These are phyloP conservation scores for Thunnus albacares DNA, from an alignment of 2,797 vertebrate species.

Conservation along the genomic window DNA sequence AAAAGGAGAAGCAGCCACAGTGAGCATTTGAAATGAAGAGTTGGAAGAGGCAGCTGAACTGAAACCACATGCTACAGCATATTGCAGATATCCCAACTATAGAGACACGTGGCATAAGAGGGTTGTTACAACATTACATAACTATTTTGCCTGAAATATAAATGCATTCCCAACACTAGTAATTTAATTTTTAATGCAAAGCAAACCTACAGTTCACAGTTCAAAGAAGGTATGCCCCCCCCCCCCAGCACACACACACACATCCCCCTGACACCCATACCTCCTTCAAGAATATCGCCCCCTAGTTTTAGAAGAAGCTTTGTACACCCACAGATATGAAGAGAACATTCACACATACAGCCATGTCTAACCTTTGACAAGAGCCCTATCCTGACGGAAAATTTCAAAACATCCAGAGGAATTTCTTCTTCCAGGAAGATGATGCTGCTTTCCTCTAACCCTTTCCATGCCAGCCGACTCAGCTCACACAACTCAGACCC, in stretches of 20 bases:
- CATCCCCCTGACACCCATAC: background rate
- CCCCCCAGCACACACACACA: background rate
- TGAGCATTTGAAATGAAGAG: too few relatives aligned
- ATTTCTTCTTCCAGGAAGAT: constrained; percentile 87
- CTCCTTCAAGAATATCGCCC: background rate
- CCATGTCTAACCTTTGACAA: constrained; percentile 83
- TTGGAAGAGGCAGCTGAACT: too few relatives aligned
- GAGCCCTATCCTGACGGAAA: constrained; percentile 83
- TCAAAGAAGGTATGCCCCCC: background rate
- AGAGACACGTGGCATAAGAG: too few relatives aligned
- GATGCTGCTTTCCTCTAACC: constrained; percentile 85
- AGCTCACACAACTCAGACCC: constrained; percentile 81
- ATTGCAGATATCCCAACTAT: too few relatives aligned
- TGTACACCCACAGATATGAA: background rate
- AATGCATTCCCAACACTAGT: too few relatives aligned
- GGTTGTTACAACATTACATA: too few relatives aligned
- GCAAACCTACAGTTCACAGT: background rate
- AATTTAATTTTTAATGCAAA: too few relatives aligned
- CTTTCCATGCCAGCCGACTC: constrained; percentile 86
- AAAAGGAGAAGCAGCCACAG: too few relatives aligned
- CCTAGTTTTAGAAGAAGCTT: background rate
- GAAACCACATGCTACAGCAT: too few relatives aligned
- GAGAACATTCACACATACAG: background rate
- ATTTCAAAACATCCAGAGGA: constrained; percentile 76
- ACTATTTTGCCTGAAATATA: too few relatives aligned